Conservation (phyloP, 1,140 invertebrate genomes). For the Lordiphosa clarofinis region DNA sequence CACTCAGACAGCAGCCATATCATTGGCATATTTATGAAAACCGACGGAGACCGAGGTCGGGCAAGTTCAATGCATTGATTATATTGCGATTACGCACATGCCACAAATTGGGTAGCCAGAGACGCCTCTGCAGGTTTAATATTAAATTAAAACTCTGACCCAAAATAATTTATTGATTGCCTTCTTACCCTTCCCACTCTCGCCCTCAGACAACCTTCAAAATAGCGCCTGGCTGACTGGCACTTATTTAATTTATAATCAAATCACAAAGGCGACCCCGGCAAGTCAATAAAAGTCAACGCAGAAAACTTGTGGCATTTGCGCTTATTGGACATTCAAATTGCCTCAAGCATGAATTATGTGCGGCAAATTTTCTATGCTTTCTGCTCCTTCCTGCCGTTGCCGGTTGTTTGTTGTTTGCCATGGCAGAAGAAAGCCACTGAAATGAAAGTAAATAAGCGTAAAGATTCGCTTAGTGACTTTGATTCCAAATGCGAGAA, state of each 20-base stretch:
- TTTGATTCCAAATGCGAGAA: constrained; percentile 37
- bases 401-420: constrained; percentile 30
- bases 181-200: background rate
- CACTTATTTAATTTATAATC: constrained; percentile 68
- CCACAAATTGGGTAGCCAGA: constrained; percentile 15
- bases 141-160: constrained; percentile 45
- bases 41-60: too few species aligned
- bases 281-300: constrained; percentile 67
- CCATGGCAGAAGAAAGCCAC: constrained; percentile 42
- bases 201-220: constrained; percentile 28
- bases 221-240: constrained; percentile 14
- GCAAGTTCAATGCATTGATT: constrained; percentile 60
- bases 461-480: constrained; percentile 68
- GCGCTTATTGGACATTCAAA: constrained; percentile 71
- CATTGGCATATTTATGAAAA: too few species aligned
- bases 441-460: constrained; percentile 71
- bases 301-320: constrained; percentile 65
- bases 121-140: constrained; percentile 21
- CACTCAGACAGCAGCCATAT: too few species aligned
- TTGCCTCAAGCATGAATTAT: constrained; percentile 75
- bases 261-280: constrained; percentile 52
- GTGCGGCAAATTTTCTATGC: constrained; percentile 34
- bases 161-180: constrained; percentile 63
- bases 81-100: constrained; percentile 43
- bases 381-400: constrained; percentile 5